Evolutionary conservation across 2,888 invertebrate genomes (phyloP).

Genomic region (Yponomeuta cagnagella): DNA sequence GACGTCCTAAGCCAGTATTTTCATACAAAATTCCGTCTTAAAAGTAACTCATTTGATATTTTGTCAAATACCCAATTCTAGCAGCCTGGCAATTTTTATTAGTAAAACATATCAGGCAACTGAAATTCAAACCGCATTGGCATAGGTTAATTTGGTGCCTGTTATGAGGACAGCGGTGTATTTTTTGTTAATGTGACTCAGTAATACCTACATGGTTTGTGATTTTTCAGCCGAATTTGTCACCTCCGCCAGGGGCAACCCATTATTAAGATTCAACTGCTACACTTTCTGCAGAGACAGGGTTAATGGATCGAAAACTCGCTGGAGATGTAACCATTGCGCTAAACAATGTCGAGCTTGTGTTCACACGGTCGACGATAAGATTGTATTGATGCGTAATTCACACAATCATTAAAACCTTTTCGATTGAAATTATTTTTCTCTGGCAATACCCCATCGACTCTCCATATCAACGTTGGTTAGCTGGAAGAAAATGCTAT

Average conservation of each 20-base stretch:
- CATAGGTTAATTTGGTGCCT: slow-evolving; percentile 15
- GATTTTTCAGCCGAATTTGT: slow-evolving; percentile 14
- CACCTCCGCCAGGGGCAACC: slow-evolving; percentile 11
- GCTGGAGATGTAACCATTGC: slow-evolving; percentile 20
- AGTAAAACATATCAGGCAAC: too few species aligned
- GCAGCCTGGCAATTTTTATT: too few species aligned
- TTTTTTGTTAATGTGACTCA: too few species aligned
- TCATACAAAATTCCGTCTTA: too few species aligned
- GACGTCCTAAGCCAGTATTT: too few species aligned
- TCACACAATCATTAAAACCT: slow-evolving; percentile 13
- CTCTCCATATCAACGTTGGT: too few species aligned
- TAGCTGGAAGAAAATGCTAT: too few species aligned
- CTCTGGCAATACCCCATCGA: too few species aligned
- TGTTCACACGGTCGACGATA: slow-evolving; percentile 7
- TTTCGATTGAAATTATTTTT: not conserved
- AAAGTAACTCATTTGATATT: too few species aligned
- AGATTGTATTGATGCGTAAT: slow-evolving; percentile 11
- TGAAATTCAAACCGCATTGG: not conserved
- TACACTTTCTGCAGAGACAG: slow-evolving; percentile 13
- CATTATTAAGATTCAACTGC: not conserved
- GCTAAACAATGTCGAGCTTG: slow-evolving; percentile 15
- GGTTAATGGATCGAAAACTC: slow-evolving; percentile 3
- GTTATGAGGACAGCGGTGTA: too few species aligned
- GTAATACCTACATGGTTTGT: not conserved
- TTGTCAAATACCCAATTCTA: not conserved